Conservation (phyloP, 2,888 invertebrate genomes). For the Thymelicus acteon region DNA sequence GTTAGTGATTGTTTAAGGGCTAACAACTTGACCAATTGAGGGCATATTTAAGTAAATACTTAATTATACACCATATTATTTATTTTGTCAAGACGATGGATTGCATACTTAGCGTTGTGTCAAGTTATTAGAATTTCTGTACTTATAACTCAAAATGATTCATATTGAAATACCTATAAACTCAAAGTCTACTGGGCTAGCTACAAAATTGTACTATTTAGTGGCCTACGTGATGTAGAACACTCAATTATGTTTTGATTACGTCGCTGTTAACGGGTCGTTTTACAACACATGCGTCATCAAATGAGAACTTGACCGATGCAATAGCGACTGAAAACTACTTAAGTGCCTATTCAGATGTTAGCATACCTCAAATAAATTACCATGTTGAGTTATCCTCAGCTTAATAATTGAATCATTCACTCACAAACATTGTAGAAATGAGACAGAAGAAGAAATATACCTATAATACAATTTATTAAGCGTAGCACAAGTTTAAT, state of each 20-base stretch:
- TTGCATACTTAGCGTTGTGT: neutral
- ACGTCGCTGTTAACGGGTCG: constrained; percentile 59
- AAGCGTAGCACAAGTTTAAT: no score
- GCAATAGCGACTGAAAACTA: constrained; percentile 35
- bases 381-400: neutral
- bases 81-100: neutral
- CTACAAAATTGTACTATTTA: constrained; percentile 22
- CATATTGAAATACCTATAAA: no score
- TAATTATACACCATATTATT: no score
- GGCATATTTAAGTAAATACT: neutral
- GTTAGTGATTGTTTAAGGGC: neutral
- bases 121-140: no score
- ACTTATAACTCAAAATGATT: no score
- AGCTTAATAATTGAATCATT: neutral
- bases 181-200: neutral
- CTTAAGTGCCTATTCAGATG: neutral
- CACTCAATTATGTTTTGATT: constrained; percentile 60
- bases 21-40: neutral
- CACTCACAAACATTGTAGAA: neutral
- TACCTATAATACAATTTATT: no score
- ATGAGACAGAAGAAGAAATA: no score
- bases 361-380: neutral
- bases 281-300: constrained; percentile 55
- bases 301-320: constrained; percentile 53
- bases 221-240: constrained; percentile 59